These are phyloP conservation scores for Perodicticus potto DNA, from an alignment of 2,797 vertebrate species.

Conservation along the genomic window DNA sequence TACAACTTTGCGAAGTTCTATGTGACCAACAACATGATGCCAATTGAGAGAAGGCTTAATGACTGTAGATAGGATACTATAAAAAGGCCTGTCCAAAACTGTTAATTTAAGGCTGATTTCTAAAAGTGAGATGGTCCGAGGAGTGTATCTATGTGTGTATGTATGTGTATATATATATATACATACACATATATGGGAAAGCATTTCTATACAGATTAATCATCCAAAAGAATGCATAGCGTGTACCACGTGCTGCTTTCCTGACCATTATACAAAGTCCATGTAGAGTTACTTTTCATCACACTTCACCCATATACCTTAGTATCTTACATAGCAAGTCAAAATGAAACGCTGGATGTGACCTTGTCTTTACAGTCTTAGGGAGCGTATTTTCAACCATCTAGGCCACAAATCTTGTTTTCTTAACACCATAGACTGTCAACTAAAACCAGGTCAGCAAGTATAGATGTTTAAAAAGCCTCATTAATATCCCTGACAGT, in stretches of 20 bases:
- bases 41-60: background rate
- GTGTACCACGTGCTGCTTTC: background rate
- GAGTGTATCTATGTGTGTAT: too few species aligned
- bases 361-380: background rate
- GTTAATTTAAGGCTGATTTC: background rate
- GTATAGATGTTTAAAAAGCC: slow-evolving; percentile 33
- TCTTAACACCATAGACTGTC: slow-evolving; percentile 37
- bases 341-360: slow-evolving; percentile 3
- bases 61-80: background rate
- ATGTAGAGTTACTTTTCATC: background rate
- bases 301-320: background rate
- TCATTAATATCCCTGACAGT: slow-evolving; percentile 70
- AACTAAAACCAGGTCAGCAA: slow-evolving; percentile 66
- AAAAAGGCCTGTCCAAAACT: background rate
- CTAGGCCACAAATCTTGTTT: slow-evolving; percentile 13
- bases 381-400: slow-evolving; percentile 19
- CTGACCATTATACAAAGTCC: background rate
- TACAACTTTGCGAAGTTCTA: background rate
- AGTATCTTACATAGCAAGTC: slow-evolving; percentile 18
- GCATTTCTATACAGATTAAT: background rate
- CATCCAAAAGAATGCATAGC: background rate
- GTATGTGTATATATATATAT: too few species aligned
- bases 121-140: background rate
- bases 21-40: background rate
- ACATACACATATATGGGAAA: background rate